phyloP scores from a whole-genome alignment of 2,888 invertebrate species.

The Chironomus riparius region DNA sequence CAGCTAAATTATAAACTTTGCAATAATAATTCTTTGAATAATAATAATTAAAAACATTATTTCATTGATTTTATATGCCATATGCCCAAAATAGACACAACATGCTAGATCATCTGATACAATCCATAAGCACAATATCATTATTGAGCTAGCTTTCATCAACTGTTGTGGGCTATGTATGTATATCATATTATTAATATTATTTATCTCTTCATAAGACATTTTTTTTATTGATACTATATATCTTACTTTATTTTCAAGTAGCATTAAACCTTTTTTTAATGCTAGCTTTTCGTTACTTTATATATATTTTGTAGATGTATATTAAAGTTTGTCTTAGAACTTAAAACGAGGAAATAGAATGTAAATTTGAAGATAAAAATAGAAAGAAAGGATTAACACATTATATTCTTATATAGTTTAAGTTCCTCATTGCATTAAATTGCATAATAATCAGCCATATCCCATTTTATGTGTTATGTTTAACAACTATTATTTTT shows the following conservation, averaged over 20 bases:
- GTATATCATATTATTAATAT: background rate
- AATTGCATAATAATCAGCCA: background rate
- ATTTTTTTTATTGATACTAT: background rate
- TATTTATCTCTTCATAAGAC: conserved; percentile 1
- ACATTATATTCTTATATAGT: background rate
- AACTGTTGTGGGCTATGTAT: no score
- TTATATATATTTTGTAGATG: background rate
- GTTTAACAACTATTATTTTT: background rate
- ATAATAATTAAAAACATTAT: background rate
- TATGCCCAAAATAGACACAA: no score
- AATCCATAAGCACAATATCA: no score
- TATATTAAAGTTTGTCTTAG: background rate
- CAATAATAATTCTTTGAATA: background rate
- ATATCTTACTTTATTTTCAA: background rate
- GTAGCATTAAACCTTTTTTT: background rate
- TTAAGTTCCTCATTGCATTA: background rate
- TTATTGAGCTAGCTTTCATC: no score
- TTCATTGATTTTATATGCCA: background rate
- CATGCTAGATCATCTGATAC: no score
- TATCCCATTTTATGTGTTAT: background rate
- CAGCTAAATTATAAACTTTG: background rate
- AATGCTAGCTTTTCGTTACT: background rate
- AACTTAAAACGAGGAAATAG: no score
- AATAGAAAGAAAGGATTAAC: background rate
- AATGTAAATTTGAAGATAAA: background rate